Base-by-base conservation (phyloP, 2,888 invertebrate species). In the Aelia acuminata region DNA sequence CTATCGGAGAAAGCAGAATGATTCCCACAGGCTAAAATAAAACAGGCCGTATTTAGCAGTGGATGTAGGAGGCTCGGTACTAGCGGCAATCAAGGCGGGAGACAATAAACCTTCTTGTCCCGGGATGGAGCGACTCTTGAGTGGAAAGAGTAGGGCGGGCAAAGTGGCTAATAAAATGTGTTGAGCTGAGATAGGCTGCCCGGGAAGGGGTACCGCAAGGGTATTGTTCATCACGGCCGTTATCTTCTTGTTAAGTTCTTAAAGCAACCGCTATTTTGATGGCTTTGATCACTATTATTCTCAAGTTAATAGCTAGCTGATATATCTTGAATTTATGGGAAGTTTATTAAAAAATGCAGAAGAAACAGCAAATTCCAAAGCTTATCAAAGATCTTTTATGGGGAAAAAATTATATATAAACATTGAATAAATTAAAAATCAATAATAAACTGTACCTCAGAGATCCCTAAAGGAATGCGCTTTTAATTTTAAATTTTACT, bases 101-200 rank as follows among this genome's bases (percentile, higher is more conserved):
- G 18, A 70, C 63, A 70, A 70, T 70, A 70, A 70, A 70, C 63
- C 63, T 70, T 70, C 31, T 70, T 70, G 31, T 70, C 63, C 35
- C 31, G 35, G 63, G 20, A 70, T 22, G 63, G 63, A 35, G 63
- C 35, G 8, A 2, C 57, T 26, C 11, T 26, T 18, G 35, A 70
- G 20, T 18, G 63, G 31, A 70, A 70, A 70, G 63, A 70, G 63
- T 70, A 70, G 63, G 63, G 26, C 31, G 63, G 63, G 35, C 31
- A 5, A 70, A 70, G 63, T 31, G 63, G 63, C 18, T 70, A 35
- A 35, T 70, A 70, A 70, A 70, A 70, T 35, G 63, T 35, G n/a
- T n/a, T n/a, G n/a, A n/a, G n/a, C n/a, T 70, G 8, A 70, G 31
- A 35, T 35, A 70, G 63, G 57, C 57, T n/a, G 22, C 57, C 26